Evolutionary conservation across 2,797 vertebrate species (phyloP).

Genomic region (Sorex maritimensis): DNA sequence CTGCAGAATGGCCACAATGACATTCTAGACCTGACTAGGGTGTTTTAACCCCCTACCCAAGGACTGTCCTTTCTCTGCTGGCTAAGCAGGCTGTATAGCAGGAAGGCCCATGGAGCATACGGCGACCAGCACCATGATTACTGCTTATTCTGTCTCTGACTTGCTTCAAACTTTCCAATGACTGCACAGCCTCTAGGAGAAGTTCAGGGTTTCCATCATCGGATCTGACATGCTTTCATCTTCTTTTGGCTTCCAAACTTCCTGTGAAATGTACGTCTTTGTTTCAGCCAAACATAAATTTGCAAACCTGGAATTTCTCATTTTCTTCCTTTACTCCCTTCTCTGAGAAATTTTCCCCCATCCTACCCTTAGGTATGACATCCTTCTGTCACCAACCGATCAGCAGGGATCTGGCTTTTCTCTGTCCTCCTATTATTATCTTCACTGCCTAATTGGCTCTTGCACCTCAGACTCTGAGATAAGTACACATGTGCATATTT

Average conservation of each 20-base stretch:
- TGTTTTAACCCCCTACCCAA: rapidly evolving
- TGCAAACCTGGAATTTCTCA: not conserved
- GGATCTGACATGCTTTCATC: not conserved
- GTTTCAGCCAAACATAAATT: not conserved
- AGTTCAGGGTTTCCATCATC: not conserved
- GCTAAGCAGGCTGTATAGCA: no score
- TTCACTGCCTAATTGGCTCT: not conserved
- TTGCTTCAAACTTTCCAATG: not conserved
- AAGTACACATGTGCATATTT: not conserved
- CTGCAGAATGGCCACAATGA: conserved; percentile 18
- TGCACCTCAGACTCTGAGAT: not conserved
- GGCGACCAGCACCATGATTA: not conserved
- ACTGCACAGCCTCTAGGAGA: not conserved
- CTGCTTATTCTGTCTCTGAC: not conserved
- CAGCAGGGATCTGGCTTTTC: not conserved
- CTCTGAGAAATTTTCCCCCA: not conserved
- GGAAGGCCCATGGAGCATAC: not conserved
- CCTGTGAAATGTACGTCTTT: not conserved
- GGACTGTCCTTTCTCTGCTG: not conserved
- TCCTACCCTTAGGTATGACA: not conserved
- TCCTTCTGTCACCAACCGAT: not conserved
- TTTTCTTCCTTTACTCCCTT: conserved; percentile 11
- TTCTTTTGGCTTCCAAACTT: not conserved
- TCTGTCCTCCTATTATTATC: not conserved
- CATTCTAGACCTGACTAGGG: not conserved